These are phyloP conservation scores for Seira musarum DNA, from an alignment of 2,888 invertebrate genomes.

Conservation along the genomic window DNA sequence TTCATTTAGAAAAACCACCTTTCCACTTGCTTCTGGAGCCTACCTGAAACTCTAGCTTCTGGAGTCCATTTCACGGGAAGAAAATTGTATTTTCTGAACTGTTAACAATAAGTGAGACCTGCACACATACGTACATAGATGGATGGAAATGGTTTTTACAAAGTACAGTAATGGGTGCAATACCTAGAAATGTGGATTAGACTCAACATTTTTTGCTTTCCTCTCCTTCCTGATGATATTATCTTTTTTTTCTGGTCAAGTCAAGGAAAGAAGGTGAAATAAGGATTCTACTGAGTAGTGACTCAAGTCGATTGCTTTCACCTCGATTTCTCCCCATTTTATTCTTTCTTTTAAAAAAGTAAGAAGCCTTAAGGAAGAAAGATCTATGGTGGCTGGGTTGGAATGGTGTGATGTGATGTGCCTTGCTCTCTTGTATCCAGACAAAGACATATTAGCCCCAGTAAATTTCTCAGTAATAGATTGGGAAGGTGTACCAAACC, in stretches of 20 bases:
- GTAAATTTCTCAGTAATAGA: slow-evolving; percentile 44
- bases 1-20: slow-evolving; percentile 5
- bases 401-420: background rate
- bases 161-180: background rate
- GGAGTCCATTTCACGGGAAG: background rate
- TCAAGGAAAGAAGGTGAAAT: background rate
- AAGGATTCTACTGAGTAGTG: background rate
- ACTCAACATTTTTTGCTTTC: background rate
- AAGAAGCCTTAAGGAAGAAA: background rate
- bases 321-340: slow-evolving; percentile 5
- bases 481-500: slow-evolving; percentile 1
- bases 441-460: slow-evolving; percentile 50
- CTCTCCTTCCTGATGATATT: background rate
- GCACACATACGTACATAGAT: too few relatives aligned
- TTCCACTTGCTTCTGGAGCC: background rate
- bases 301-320: slow-evolving; percentile 1
- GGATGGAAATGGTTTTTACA: background rate
- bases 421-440: background rate
- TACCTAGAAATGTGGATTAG: background rate
- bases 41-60: background rate
- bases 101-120: too few relatives aligned
- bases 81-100: background rate
- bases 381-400: background rate
- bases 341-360: background rate
- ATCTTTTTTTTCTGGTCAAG: too few relatives aligned